Conservation (phyloP, 2,888 invertebrate genomes). For the Temnothorax rugatulus region DNA sequence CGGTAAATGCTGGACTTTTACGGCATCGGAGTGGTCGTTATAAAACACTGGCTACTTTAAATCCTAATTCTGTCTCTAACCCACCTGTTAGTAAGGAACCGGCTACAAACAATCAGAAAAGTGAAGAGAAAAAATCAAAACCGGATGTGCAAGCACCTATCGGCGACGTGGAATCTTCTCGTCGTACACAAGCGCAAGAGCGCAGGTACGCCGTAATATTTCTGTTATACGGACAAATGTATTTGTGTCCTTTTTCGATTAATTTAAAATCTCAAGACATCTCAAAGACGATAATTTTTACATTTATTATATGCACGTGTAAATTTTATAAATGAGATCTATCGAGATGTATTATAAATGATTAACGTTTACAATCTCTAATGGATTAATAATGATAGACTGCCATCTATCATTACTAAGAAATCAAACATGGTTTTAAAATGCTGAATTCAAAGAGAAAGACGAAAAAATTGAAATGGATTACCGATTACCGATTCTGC, state of each 20-base stretch:
- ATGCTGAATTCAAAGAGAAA: background rate
- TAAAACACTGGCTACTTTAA: constrained; percentile 74
- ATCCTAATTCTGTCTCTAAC: constrained; percentile 52
- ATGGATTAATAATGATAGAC: background rate
- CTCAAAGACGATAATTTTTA: background rate
- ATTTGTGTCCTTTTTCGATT: background rate
- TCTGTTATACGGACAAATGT: background rate
- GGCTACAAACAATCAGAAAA: constrained; percentile 49
- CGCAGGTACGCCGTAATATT: constrained; percentile 27
- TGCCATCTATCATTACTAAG: background rate
- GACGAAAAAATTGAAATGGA: background rate
- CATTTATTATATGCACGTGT: background rate
- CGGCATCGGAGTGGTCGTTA: constrained; percentile 79
- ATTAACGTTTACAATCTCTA: background rate
- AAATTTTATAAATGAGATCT: background rate
- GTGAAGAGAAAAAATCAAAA: background rate
- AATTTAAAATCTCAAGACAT: background rate
- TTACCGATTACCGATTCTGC: background rate
- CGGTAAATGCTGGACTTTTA: constrained; percentile 78
- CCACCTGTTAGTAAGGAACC: constrained; percentile 27
- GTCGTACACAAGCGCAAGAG: constrained; percentile 11
- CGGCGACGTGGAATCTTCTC: background rate
- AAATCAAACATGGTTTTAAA: background rate
- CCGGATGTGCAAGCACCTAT: background rate
- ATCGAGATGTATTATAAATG: background rate